Evolutionary conservation across 2,888 invertebrate species (phyloP).

Genomic region (Asteroscopus sphinx): DNA sequence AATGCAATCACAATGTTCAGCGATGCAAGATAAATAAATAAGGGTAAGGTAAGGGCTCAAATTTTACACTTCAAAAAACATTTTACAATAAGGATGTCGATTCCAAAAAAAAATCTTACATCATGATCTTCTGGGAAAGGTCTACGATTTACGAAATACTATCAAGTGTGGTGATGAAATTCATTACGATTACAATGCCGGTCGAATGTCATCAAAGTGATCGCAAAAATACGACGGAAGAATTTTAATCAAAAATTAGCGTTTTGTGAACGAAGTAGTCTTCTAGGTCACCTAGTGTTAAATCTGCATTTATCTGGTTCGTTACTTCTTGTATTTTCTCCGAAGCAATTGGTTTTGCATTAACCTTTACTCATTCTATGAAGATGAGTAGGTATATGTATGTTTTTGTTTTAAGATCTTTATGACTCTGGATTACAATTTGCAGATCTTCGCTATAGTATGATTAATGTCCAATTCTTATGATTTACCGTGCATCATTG

Average conservation of each 20-base stretch:
- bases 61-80: too few species aligned
- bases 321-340: neutral
- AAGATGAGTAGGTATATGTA: neutral
- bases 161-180: slow-evolving; percentile 33
- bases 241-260: slow-evolving; percentile 46
- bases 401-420: too few species aligned
- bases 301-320: neutral
- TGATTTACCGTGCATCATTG: too few species aligned
- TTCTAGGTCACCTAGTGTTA: slow-evolving; percentile 25
- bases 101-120: neutral
- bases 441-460: neutral
- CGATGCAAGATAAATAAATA: too few species aligned
- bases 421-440: neutral
- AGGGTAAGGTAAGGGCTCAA: too few species aligned
- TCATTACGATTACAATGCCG: slow-evolving; percentile 20
- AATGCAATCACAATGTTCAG: too few species aligned
- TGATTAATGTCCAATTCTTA: too few species aligned
- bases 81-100: neutral
- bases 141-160: slow-evolving; percentile 15
- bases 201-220: slow-evolving; percentile 30
- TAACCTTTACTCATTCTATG: neutral
- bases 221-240: slow-evolving; percentile 38
- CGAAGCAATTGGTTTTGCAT: neutral
- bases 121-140: slow-evolving; percentile 8
- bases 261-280: slow-evolving; percentile 7